These are phyloP conservation scores for Galerucella pusilla DNA, from an alignment of 2,888 invertebrate genomes.

Conservation along the genomic window DNA sequence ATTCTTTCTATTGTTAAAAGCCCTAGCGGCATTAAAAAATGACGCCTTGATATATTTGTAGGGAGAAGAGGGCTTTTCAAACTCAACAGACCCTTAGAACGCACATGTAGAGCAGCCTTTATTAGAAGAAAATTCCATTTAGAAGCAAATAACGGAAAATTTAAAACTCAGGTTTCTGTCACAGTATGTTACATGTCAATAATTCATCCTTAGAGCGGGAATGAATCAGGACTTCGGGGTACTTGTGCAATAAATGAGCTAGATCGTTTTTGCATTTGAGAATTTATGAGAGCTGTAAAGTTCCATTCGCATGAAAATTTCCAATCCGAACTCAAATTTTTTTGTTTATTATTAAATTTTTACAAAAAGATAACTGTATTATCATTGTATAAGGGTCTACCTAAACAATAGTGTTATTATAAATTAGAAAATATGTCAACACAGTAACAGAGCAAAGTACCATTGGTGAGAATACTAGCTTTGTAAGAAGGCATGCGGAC, in stretches of 20 bases:
- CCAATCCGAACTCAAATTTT: neutral
- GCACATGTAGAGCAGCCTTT: conserved; percentile 62
- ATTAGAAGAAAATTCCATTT: conserved; percentile 61
- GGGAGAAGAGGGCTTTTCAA: conserved; percentile 57
- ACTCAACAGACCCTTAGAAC: conserved; percentile 59
- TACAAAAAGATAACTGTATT: neutral
- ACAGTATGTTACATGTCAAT: conserved; percentile 53
- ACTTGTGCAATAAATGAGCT: conserved; percentile 22
- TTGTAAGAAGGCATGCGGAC: too few species aligned
- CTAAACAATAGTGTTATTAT: too few species aligned
- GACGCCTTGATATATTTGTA: conserved; percentile 57
- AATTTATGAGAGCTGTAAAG: neutral
- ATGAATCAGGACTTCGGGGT: conserved; percentile 9
- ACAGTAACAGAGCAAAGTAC: too few species aligned
- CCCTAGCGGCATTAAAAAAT: conserved; percentile 50
- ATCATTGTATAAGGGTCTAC: too few species aligned
- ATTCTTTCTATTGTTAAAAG: conserved; percentile 52
- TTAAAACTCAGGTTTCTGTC: conserved; percentile 50
- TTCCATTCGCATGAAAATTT: neutral
- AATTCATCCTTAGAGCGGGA: conserved; percentile 45
- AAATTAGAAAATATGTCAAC: too few species aligned
- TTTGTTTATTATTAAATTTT: neutral
- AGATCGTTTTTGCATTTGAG: conserved; percentile 12
- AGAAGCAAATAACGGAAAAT: conserved; percentile 59
- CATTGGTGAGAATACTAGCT: too few species aligned